phyloP scores from a whole-genome alignment of 1,140 invertebrate genomes.

The Drosophila aff. region DNA sequence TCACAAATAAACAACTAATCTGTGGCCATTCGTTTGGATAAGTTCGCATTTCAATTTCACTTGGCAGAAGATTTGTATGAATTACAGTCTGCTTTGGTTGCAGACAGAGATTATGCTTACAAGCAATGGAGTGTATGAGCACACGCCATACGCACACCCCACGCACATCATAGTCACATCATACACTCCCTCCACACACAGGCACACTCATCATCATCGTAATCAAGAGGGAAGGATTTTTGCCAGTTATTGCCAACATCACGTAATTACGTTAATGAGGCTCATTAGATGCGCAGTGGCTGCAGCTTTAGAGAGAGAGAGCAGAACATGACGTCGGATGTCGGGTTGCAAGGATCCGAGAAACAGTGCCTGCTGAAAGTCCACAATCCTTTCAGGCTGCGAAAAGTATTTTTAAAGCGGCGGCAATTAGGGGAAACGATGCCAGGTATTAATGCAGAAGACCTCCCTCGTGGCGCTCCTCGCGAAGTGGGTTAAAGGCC shows the following conservation, averaged over 20 bases:
- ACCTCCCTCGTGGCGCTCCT: not conserved
- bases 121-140: constrained; percentile 37
- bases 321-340: constrained; percentile 3
- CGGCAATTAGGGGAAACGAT: constrained; percentile 38
- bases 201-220: constrained; percentile 6
- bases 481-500: constrained; percentile 11
- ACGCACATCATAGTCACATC: not conserved
- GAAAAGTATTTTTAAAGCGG: constrained; percentile 33
- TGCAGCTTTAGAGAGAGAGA: constrained; percentile 6
- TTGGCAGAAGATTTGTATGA: constrained; percentile 9
- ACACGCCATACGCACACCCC: constrained; percentile 11
- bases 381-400: constrained; percentile 7
- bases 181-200: constrained; percentile 1
- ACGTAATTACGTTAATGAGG: constrained; percentile 75
- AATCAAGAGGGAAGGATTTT: constrained; percentile 40
- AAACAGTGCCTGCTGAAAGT: constrained; percentile 17
- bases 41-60: constrained; percentile 19
- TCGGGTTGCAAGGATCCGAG: not conserved
- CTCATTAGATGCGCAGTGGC: constrained; percentile 60
- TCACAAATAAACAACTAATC: constrained; percentile 22
- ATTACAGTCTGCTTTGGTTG: constrained; percentile 15
- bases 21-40: constrained; percentile 12
- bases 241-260: constrained; percentile 56
- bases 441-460: constrained; percentile 34
- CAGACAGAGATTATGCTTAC: constrained; percentile 32